phyloP scores from a whole-genome alignment of 2,113 vertebrate species.

The Aegypius monachus region DNA sequence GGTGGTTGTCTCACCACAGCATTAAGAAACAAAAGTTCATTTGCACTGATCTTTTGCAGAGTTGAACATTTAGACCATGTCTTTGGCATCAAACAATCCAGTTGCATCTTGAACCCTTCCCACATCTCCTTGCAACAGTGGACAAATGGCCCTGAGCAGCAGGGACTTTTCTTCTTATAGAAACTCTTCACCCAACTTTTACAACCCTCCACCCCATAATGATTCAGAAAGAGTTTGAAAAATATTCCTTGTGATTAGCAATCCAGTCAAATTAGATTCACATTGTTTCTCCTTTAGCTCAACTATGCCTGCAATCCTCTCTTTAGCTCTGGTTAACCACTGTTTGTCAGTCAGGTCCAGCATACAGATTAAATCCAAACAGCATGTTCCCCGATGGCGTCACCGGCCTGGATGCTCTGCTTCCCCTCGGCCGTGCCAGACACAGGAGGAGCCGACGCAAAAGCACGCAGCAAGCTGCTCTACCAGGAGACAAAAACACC shows the following conservation, averaged over 20 bases:
- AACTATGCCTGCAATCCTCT: background rate
- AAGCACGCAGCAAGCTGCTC: background rate
- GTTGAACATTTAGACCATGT: background rate
- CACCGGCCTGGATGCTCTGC: background rate
- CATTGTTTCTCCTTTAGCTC: background rate
- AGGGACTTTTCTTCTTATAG: background rate
- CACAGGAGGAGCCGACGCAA: background rate
- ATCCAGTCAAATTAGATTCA: slow-evolving; percentile 15
- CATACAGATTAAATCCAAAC: background rate
- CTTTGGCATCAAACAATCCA: background rate
- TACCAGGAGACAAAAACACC: background rate
- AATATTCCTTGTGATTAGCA: slow-evolving; percentile 13
- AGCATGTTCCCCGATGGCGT: accelerated
- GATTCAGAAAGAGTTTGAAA: background rate
- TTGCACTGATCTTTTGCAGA: background rate
- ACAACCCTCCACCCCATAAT: background rate
- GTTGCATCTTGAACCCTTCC: background rate
- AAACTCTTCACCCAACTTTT: background rate
- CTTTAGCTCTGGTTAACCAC: background rate
- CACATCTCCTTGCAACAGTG: background rate
- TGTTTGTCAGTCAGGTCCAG: background rate
- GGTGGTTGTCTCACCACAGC: background rate
- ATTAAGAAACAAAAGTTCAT: background rate
- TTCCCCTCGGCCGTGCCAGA: background rate
- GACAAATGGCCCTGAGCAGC: background rate